A percentile compares a stretch with the other conserved stretches of the same genome.
Evolutionary conservation across 2,888 invertebrate species (phyloP).

Genomic region (Psylliodes chrysocephalus): DNA sequence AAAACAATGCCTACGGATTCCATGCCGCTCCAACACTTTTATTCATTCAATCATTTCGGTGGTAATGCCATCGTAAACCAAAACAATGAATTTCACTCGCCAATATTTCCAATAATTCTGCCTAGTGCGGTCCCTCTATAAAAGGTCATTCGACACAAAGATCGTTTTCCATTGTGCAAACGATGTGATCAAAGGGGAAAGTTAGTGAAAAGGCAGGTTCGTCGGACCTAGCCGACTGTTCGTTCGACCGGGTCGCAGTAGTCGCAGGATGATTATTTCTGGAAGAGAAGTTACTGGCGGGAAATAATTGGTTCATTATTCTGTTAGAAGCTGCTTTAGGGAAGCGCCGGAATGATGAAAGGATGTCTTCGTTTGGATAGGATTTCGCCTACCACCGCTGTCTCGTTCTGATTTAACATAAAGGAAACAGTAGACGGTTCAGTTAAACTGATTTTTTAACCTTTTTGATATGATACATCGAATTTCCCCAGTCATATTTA

Average conservation of each 20-base stretch:
- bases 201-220: neutral
- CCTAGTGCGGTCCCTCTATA: neutral
- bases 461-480: too few species aligned
- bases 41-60: too few species aligned
- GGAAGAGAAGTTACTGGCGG: conserved; percentile 17
- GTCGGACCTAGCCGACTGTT: neutral
- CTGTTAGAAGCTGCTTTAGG: conserved; percentile 17
- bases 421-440: too few species aligned
- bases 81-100: too few species aligned
- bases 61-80: too few species aligned
- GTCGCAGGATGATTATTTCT: conserved; percentile 12
- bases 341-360: conserved; percentile 11
- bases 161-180: neutral
- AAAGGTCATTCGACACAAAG: neutral
- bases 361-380: conserved; percentile 16
- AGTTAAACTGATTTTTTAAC: too few species aligned
- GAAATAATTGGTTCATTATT: conserved; percentile 24
- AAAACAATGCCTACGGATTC: too few species aligned
- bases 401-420: neutral
- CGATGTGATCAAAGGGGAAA: neutral
- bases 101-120: neutral
- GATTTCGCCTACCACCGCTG: conserved; percentile 2
- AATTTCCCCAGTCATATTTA: too few species aligned
- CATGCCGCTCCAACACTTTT: too few species aligned
- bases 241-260: neutral